These are phyloP conservation scores for Eledone cirrhosa DNA, from an alignment of 2,888 invertebrate species.

Conservation along the genomic window DNA sequence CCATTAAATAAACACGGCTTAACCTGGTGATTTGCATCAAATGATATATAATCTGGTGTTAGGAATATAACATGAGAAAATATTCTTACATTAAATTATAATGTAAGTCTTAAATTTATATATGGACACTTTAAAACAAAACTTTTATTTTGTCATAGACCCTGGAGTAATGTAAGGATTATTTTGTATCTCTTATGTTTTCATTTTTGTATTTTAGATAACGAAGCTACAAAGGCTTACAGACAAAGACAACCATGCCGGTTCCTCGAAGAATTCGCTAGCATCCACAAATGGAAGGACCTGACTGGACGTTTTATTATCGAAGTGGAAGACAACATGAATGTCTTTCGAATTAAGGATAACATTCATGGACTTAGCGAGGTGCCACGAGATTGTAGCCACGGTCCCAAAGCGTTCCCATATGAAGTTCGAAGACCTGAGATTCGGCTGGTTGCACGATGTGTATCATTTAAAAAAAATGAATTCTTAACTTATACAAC, in stretches of 20 bases:
- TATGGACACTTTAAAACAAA: too few relatives aligned
- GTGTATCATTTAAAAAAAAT: conserved; percentile 40
- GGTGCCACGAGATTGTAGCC: conserved; percentile 28
- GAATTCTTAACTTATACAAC: conserved; percentile 48
- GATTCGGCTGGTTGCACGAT: conserved; percentile 47
- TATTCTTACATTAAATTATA: too few relatives aligned
- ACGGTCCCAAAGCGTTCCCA: conserved; percentile 33
- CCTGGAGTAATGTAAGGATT: not conserved
- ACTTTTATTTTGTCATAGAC: not conserved
- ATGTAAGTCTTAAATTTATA: too few relatives aligned
- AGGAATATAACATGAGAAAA: too few relatives aligned
- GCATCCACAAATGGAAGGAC: conserved; percentile 56
- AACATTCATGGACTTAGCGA: conserved; percentile 27
- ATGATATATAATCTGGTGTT: too few relatives aligned
- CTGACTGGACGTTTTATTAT: conserved; percentile 50
- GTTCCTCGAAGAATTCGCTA: conserved; percentile 53
- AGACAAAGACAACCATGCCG: conserved; percentile 49
- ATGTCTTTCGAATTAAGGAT: conserved; percentile 48
- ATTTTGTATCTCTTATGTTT: not conserved
- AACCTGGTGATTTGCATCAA: too few relatives aligned
- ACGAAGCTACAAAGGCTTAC: conserved; percentile 36
- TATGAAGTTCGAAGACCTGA: conserved; percentile 36
- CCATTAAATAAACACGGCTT: too few relatives aligned
- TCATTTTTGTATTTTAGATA: not conserved
- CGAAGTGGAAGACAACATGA: conserved; percentile 46